A percentile compares a stretch with the other conserved stretches of the same genome.
phyloP scores from a whole-genome alignment of 2,888 invertebrate species.

The Drosophila peninsularis region DNA sequence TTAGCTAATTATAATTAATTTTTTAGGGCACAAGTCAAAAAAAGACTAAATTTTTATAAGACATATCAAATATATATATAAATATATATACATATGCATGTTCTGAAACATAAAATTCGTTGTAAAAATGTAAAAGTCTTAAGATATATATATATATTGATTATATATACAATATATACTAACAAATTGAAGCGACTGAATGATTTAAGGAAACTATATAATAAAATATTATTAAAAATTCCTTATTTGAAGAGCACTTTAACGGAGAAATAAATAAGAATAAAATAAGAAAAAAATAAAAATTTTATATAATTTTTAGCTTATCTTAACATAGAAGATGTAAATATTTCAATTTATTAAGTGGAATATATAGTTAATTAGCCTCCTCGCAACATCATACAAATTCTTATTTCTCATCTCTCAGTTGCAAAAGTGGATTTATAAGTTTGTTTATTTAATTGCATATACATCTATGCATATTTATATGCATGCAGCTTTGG shows the following conservation, averaged over 20 bases:
- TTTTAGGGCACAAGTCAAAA: background rate
- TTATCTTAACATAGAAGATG: too few species aligned
- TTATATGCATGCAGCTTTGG: background rate
- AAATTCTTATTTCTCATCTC: background rate
- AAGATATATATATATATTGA: background rate
- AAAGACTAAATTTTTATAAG: background rate
- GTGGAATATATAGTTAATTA: too few species aligned
- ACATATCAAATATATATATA: background rate
- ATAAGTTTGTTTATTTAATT: background rate
- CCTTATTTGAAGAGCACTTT: too few species aligned
- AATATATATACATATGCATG: background rate
- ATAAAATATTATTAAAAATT: constrained; percentile 1
- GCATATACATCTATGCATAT: background rate
- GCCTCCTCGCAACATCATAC: too few species aligned
- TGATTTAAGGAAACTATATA: too few species aligned
- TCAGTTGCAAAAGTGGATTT: background rate
- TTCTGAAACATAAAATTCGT: constrained; percentile 15
- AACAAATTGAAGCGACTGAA: constrained; percentile 19
- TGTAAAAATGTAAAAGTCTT: background rate
- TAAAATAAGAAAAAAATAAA: too few species aligned
- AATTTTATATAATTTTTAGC: too few species aligned
- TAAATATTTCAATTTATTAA: too few species aligned
- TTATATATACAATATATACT: background rate
- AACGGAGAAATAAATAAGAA: too few species aligned
- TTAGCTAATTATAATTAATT: background rate